Evolutionary conservation across 2,888 invertebrate genomes (phyloP).

Genomic region (Oscheius sp.): DNA sequence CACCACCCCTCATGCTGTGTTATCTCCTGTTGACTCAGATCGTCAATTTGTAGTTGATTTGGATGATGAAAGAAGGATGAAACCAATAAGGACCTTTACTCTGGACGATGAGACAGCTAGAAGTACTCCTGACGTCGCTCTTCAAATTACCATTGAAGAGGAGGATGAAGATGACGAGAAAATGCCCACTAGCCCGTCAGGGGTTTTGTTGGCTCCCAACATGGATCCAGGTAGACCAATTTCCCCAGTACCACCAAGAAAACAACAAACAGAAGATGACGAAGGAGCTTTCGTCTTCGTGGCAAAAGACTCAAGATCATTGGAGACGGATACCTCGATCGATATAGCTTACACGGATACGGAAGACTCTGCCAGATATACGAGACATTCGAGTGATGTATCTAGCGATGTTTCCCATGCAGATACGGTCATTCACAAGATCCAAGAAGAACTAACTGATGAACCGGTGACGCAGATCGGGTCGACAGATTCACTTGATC

Average conservation of each 20-base stretch:
- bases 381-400: slow-evolving; percentile 49
- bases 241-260: slow-evolving; percentile 56
- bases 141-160: slow-evolving; percentile 50
- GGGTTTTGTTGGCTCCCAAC: slow-evolving; percentile 46
- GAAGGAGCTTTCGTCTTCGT: slow-evolving; percentile 44
- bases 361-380: slow-evolving; percentile 43
- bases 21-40: slow-evolving; percentile 60
- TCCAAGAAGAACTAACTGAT: slow-evolving; percentile 24
- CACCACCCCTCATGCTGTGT: slow-evolving; percentile 45
- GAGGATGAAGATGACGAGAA: slow-evolving; percentile 50
- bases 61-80: slow-evolving; percentile 45
- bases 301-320: slow-evolving; percentile 6
- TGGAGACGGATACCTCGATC: slow-evolving; percentile 20
- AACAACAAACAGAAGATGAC: slow-evolving; percentile 38
- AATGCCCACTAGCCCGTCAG: slow-evolving; percentile 48
- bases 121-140: slow-evolving; percentile 54
- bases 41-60: slow-evolving; percentile 48
- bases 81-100: slow-evolving; percentile 36
- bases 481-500: slow-evolving; percentile 42
- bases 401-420: slow-evolving; percentile 45
- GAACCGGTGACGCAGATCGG: slow-evolving; percentile 28
- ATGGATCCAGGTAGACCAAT: slow-evolving; percentile 56
- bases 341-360: slow-evolving; percentile 27
- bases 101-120: slow-evolving; percentile 39
- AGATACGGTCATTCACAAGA: slow-evolving; percentile 46